These are phyloP conservation scores for Chamaea fasciata DNA, from an alignment of 2,113 vertebrate genomes.

Conservation along the genomic window DNA sequence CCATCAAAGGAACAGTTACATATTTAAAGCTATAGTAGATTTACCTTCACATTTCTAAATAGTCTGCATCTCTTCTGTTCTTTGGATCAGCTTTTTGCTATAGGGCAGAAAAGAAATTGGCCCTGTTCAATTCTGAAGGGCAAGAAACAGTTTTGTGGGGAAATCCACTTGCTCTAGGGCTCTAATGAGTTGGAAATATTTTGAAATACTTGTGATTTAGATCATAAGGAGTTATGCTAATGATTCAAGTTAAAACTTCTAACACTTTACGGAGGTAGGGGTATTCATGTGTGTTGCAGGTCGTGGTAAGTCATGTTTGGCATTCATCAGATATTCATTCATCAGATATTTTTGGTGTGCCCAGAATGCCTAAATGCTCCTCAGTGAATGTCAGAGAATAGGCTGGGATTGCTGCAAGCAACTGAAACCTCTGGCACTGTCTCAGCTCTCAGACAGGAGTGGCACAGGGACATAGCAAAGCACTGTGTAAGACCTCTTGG, in stretches of 20 bases:
- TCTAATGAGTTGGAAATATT: neutral
- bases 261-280: neutral
- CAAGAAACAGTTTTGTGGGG: slow-evolving; percentile 11
- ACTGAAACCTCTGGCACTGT: neutral
- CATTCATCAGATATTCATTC: neutral
- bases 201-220: slow-evolving; percentile 1
- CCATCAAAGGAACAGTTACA: neutral
- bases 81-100: neutral
- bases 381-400: neutral
- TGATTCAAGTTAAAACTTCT: neutral
- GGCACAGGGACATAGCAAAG: neutral
- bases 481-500: neutral
- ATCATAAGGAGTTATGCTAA: slow-evolving; percentile 1
- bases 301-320: neutral
- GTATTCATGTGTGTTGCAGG: neutral
- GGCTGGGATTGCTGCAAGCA: neutral
- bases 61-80: neutral
- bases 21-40: neutral
- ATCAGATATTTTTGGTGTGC: neutral
- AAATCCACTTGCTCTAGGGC: slow-evolving; percentile 35
- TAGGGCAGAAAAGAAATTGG: neutral
- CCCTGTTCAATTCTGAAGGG: neutral
- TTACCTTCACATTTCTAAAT: neutral
- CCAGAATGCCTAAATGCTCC: neutral
- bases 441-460: neutral